These are phyloP conservation scores for Meandrusa payeni DNA, from an alignment of 2,888 invertebrate species.

Conservation along the genomic window DNA sequence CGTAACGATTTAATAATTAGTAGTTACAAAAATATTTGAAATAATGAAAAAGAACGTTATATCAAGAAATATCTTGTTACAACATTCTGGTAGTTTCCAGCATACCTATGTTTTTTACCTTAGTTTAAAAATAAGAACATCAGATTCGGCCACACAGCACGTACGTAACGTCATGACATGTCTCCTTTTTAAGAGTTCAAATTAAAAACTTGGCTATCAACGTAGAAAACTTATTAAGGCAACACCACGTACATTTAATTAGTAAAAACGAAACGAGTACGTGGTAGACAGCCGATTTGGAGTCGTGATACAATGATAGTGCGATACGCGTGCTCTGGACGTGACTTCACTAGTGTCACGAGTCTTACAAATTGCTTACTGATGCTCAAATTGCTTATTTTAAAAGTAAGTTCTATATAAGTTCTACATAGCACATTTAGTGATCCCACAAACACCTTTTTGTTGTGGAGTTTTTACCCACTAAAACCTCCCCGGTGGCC, in stretches of 20 bases:
- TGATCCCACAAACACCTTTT: too few relatives aligned
- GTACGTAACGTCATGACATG: neutral
- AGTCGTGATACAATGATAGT: conserved; percentile 33
- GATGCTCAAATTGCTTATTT: neutral
- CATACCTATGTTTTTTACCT: too few relatives aligned
- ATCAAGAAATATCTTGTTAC: too few relatives aligned
- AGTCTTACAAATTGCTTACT: conserved; percentile 25
- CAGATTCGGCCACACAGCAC: conserved; percentile 1
- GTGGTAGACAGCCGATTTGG: conserved; percentile 32
- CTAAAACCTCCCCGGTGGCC: too few relatives aligned
- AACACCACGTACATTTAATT: conserved; percentile 39
- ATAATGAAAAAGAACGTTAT: too few relatives aligned
- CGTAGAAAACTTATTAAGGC: conserved; percentile 1
- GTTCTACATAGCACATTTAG: too few relatives aligned
- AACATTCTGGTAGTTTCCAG: too few relatives aligned
- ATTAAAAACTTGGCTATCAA: neutral
- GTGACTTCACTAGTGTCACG: conserved; percentile 39
- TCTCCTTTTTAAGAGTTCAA: neutral
- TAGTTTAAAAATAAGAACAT: too few relatives aligned
- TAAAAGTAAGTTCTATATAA: neutral
- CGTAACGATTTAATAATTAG: too few relatives aligned
- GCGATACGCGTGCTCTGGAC: conserved; percentile 35
- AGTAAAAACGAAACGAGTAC: conserved; percentile 35
- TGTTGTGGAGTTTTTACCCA: too few relatives aligned
- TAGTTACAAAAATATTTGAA: too few relatives aligned